Conservation (phyloP, 2,888 invertebrate species). For the Eumerus sabulonum region DNA sequence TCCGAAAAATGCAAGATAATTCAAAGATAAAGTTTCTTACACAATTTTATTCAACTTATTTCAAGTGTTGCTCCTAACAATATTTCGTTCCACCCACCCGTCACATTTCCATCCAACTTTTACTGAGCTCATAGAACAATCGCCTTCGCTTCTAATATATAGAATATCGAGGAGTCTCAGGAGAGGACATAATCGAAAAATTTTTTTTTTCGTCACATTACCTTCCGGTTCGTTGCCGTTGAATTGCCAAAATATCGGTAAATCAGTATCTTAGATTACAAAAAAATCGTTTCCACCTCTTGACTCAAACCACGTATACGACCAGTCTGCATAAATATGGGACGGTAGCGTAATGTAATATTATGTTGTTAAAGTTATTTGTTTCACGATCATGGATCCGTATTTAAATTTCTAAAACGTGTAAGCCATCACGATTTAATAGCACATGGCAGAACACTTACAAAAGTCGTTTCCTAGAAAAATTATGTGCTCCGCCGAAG, state of each 20-base stretch:
- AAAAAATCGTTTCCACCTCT: slow-evolving; percentile 36
- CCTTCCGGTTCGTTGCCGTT: slow-evolving; percentile 28
- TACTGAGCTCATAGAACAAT: too few species aligned
- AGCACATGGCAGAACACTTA: slow-evolving; percentile 45
- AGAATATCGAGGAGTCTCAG: too few species aligned
- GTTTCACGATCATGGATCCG: slow-evolving; percentile 39
- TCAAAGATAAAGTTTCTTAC: too few species aligned
- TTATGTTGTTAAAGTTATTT: slow-evolving; percentile 50
- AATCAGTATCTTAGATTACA: slow-evolving; percentile 31
- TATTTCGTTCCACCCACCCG: too few species aligned
- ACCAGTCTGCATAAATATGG: background rate
- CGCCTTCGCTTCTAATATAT: too few species aligned
- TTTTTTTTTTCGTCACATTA: slow-evolving; percentile 10
- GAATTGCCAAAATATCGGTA: slow-evolving; percentile 25
- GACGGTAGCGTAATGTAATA: slow-evolving; percentile 2
- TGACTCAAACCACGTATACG: slow-evolving; percentile 10
- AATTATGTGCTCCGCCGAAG: slow-evolving; percentile 37
- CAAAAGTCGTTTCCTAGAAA: slow-evolving; percentile 45
- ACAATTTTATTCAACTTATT: too few species aligned
- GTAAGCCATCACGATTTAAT: slow-evolving; percentile 21
- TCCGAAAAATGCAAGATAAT: too few species aligned
- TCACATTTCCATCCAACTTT: too few species aligned
- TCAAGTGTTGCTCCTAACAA: too few species aligned
- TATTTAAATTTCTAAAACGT: slow-evolving; percentile 53
- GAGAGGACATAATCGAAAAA: slow-evolving; percentile 7